phyloP scores from a whole-genome alignment of 1,140 invertebrate genomes.

The Ctenoplectra terminalis region DNA sequence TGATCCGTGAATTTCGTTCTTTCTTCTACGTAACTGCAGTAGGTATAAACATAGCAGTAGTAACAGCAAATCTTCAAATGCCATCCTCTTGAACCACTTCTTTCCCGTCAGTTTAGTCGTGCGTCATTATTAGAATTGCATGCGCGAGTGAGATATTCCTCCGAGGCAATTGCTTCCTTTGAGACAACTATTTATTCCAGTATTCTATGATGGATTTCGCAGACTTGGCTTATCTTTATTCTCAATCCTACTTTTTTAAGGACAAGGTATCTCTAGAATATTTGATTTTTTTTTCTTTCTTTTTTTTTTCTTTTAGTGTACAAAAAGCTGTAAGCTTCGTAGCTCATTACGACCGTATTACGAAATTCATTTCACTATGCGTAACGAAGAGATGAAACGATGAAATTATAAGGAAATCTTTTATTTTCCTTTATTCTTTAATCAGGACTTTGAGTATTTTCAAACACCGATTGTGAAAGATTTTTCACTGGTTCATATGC shows the following conservation, averaged over 20 bases:
- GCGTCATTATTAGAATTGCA: constrained; percentile 42
- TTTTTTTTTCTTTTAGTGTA: too few species aligned
- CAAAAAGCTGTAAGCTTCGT: background rate
- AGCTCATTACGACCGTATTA: background rate
- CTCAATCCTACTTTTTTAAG: background rate
- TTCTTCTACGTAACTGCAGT: background rate
- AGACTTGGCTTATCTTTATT: constrained; percentile 23
- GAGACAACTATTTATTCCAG: constrained; percentile 1
- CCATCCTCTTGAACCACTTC: constrained; percentile 28
- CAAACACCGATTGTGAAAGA: background rate
- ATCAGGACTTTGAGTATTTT: background rate
- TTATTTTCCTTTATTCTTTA: background rate
- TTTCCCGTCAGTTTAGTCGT: background rate
- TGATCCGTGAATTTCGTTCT: constrained; percentile 4
- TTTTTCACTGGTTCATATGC: too few species aligned
- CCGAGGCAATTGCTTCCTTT: constrained; percentile 61
- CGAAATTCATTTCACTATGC: constrained; percentile 19
- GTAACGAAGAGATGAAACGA: constrained; percentile 12
- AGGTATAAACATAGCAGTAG: constrained; percentile 32
- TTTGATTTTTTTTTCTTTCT: too few species aligned
- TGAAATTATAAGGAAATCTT: constrained; percentile 1
- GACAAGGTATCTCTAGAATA: background rate
- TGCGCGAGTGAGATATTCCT: too few species aligned
- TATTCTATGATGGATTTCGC: constrained; percentile 31
- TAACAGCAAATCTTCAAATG: constrained; percentile 54